Percentiles rank a stretch among this genome's conserved stretches.
phyloP scores from a whole-genome alignment of 2,113 vertebrate species.

The Laticauda laticaudata region DNA sequence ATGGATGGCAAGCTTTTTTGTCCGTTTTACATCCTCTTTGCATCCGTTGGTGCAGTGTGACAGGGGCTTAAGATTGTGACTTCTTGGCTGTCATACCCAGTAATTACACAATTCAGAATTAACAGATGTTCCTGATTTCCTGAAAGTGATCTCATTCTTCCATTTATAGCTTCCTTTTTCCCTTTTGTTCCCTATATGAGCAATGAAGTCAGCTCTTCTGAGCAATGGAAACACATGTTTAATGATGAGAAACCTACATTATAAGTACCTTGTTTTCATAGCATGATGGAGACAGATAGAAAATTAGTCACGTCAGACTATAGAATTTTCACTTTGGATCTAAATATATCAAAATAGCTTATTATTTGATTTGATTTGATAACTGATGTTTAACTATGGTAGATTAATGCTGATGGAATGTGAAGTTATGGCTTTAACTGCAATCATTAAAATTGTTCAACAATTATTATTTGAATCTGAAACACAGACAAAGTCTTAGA shows the following conservation, averaged over 20 bases:
- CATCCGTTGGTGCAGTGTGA: too few relatives aligned
- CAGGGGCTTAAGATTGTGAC: conserved; percentile 38
- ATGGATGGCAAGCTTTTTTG: too few relatives aligned
- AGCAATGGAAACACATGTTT: background rate
- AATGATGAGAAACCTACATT: background rate
- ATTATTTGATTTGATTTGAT: background rate
- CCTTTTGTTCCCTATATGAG: conserved; percentile 27
- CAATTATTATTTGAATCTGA: background rate
- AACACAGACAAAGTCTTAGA: background rate
- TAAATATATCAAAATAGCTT: background rate
- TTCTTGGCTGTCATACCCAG: conserved; percentile 39
- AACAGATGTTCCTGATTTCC: conserved; percentile 60
- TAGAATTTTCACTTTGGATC: background rate
- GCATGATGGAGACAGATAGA: background rate
- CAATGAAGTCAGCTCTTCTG: conserved; percentile 14
- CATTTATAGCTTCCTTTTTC: conserved; percentile 31
- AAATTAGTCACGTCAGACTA: background rate
- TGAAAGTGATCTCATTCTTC: conserved; percentile 53
- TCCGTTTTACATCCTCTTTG: too few relatives aligned
- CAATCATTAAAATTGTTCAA: background rate
- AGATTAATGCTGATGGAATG: background rate
- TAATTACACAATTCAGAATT: conserved; percentile 34
- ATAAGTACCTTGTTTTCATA: background rate
- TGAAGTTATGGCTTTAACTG: background rate
- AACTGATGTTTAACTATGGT: background rate